phyloP scores from a whole-genome alignment of 2,797 vertebrate genomes.

The Artibeus lituratus region DNA sequence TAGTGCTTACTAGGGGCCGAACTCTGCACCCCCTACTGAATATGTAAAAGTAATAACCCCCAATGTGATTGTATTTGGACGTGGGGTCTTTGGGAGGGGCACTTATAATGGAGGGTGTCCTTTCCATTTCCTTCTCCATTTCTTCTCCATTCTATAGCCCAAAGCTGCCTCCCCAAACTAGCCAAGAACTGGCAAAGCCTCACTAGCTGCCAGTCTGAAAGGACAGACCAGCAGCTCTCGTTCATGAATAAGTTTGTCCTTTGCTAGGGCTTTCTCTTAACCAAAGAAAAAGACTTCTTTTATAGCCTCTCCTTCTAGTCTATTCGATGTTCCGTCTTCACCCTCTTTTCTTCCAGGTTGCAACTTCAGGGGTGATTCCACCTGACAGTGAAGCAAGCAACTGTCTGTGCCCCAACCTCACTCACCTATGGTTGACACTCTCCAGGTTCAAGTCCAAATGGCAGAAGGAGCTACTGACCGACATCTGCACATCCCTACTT shows the following conservation, averaged over 20 bases:
- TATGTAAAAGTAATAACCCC: neutral
- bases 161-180: neutral
- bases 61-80: neutral
- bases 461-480: neutral
- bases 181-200: neutral
- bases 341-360: neutral
- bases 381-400: neutral
- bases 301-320: neutral
- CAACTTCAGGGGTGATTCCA: neutral
- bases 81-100: neutral
- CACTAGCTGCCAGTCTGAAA: neutral
- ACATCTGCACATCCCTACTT: rapidly evolving
- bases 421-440: neutral
- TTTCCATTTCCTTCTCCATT: neutral
- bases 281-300: neutral
- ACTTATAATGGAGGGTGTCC: neutral
- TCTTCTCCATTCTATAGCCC: neutral
- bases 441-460: too few relatives aligned
- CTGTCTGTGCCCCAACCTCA: neutral
- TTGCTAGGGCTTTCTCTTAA: neutral
- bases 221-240: neutral
- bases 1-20: neutral
- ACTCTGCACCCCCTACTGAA: neutral
- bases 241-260: neutral
- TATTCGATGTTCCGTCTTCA: neutral